Evolutionary conservation across 2,797 vertebrate genomes (phyloP).

Genomic region (Eutrigla gurnardus): DNA sequence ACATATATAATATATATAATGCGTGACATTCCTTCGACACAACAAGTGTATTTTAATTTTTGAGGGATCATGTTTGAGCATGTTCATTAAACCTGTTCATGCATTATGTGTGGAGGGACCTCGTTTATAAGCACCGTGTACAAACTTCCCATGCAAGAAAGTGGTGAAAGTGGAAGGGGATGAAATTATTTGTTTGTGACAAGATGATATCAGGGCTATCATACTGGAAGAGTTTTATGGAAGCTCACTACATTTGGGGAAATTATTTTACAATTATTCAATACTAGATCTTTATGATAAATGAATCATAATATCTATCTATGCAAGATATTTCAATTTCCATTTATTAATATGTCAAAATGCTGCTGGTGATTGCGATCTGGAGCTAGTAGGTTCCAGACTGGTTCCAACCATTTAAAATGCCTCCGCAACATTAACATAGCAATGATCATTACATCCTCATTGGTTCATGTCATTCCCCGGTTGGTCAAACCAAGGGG

Average conservation of each 20-base stretch:
- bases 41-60: conserved; percentile 15
- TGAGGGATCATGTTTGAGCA: conserved; percentile 26
- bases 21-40: conserved; percentile 21
- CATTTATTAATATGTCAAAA: background rate
- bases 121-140: conserved; percentile 15
- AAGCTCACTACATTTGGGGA: background rate
- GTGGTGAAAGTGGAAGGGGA: background rate
- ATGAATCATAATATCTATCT: background rate
- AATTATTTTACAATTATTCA: background rate
- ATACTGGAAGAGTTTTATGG: background rate
- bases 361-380: background rate
- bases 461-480: background rate
- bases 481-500: background rate
- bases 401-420: background rate
- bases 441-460: background rate
- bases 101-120: conserved; percentile 10
- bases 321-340: background rate
- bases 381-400: background rate
- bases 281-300: background rate
- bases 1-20: no score
- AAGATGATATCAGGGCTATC: background rate
- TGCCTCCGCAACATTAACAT: no score
- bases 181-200: background rate
- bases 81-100: conserved; percentile 33
- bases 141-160: background rate